phyloP scores from a whole-genome alignment of 92 coral and sea anemone genomes.

The Zoanthus sansibaricus region DNA sequence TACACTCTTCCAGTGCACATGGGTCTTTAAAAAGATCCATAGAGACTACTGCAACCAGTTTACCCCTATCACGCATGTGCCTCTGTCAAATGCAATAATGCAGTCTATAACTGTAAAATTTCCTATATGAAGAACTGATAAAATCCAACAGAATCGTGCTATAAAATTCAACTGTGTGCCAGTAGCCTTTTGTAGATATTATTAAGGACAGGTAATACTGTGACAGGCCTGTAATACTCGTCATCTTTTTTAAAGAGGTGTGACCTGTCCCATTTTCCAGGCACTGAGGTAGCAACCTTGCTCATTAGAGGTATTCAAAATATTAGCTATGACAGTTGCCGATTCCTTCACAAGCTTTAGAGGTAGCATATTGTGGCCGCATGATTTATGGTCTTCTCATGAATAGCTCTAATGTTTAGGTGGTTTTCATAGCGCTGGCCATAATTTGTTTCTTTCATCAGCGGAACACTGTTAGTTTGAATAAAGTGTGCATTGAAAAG shows the following conservation, averaged over 20 bases:
- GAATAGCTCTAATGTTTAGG: slow-evolving; percentile 54
- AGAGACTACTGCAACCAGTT: too few relatives aligned
- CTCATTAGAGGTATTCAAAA: slow-evolving; percentile 51
- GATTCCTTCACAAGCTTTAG: slow-evolving; percentile 57
- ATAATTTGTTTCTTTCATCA: slow-evolving; percentile 6
- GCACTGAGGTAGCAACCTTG: slow-evolving; percentile 47
- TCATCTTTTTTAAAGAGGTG: slow-evolving; percentile 48
- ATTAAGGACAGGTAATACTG: slow-evolving; percentile 55
- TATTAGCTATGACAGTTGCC: slow-evolving; percentile 51
- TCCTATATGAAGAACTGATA: slow-evolving; percentile 32
- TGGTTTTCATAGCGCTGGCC: slow-evolving; percentile 40
- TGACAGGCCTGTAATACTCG: slow-evolving; percentile 54
- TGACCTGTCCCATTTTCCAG: slow-evolving; percentile 59
- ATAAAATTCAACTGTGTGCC: slow-evolving; percentile 31
- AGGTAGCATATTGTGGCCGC: slow-evolving; percentile 55
- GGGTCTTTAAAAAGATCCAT: too few relatives aligned
- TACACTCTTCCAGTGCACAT: too few relatives aligned
- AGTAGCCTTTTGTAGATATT: slow-evolving; percentile 50
- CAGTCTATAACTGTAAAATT: slow-evolving; percentile 47
- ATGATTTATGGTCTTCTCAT: slow-evolving; percentile 52
- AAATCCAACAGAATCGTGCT: slow-evolving; percentile 40
- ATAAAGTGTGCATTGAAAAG: slow-evolving; percentile 48
- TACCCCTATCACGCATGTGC: too few relatives aligned
- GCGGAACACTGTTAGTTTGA: background rate
- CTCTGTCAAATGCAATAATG: background rate